These are phyloP conservation scores for Aplodontia rufa DNA, from an alignment of 2,113 vertebrate species.

Conservation along the genomic window DNA sequence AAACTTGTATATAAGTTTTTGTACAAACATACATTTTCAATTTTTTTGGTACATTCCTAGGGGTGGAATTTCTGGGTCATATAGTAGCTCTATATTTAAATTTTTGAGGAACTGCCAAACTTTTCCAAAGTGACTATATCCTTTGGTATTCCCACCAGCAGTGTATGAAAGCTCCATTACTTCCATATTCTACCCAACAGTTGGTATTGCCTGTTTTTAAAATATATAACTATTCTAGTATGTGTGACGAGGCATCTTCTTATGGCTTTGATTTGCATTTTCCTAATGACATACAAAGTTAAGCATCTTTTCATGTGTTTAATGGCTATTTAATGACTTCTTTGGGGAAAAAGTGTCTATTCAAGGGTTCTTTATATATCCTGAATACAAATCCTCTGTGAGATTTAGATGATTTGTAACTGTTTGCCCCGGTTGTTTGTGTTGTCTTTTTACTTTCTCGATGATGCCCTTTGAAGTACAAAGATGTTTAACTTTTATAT, in stretches of 20 bases:
- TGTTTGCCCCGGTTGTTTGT: not conserved
- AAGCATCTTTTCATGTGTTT: not conserved
- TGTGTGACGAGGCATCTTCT: not conserved
- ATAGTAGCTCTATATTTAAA: not conserved
- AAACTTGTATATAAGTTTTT: not conserved
- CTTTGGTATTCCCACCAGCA: not conserved
- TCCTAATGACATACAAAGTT: not conserved
- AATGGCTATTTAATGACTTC: not conserved
- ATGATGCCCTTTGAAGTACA: not conserved
- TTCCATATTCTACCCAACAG: not conserved
- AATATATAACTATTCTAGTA: not conserved
- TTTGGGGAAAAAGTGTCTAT: constrained; percentile 21
- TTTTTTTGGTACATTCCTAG: not conserved
- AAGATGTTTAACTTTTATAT: not conserved
- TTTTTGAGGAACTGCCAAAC: not conserved
- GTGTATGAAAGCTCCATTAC: not conserved
- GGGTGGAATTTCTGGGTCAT: not conserved
- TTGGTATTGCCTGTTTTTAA: not conserved
- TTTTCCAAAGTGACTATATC: not conserved
- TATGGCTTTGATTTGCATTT: constrained; percentile 30
- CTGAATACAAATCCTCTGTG: not conserved
- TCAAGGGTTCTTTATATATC: not conserved
- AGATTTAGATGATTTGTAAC: not conserved
- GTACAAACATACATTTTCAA: not conserved
- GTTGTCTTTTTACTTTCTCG: not conserved